These are phyloP conservation scores for Saccostrea glomerata DNA, from an alignment of 1,140 invertebrate genomes.

Conservation along the genomic window DNA sequence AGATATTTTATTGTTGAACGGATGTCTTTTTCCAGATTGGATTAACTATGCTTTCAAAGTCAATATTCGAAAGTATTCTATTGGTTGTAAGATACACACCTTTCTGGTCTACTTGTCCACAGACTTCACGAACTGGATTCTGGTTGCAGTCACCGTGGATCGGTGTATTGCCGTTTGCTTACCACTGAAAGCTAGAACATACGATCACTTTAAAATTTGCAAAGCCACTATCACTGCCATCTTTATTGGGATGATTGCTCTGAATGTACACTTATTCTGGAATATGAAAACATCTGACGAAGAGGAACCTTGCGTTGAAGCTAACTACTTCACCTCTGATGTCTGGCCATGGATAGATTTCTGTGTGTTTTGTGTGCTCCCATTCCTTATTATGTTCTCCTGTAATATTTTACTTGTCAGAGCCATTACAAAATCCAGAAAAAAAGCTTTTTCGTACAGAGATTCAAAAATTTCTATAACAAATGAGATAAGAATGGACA, in stretches of 20 bases:
- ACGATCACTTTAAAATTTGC: slow-evolving; percentile 57
- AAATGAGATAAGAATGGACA: background rate
- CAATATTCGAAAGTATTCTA: slow-evolving; percentile 60
- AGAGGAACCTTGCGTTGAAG: slow-evolving; percentile 46
- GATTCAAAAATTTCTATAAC: background rate
- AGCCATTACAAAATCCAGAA: background rate
- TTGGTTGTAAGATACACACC: slow-evolving; percentile 65
- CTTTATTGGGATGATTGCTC: slow-evolving; percentile 43
- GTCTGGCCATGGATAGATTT: slow-evolving; percentile 76
- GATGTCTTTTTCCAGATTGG: slow-evolving; percentile 66
- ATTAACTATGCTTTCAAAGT: slow-evolving; percentile 58
- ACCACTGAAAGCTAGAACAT: slow-evolving; percentile 61
- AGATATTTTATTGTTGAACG: slow-evolving; percentile 55
- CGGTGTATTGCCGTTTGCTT: slow-evolving; percentile 64
- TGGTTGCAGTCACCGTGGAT: slow-evolving; percentile 68
- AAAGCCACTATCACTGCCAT: slow-evolving; percentile 52
- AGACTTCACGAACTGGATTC: slow-evolving; percentile 66
- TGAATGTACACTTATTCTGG: slow-evolving; percentile 72
- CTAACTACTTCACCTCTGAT: slow-evolving; percentile 56
- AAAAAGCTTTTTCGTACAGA: background rate
- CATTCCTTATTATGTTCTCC: slow-evolving; percentile 71
- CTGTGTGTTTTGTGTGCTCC: slow-evolving; percentile 68
- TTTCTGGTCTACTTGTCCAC: slow-evolving; percentile 69
- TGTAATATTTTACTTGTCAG: slow-evolving; percentile 69
- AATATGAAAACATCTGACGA: slow-evolving; percentile 53